These are phyloP conservation scores for Trichoplax adhaerens DNA, from an alignment of 37 sponge, comb jelly and placozoan species.

Conservation along the genomic window DNA sequence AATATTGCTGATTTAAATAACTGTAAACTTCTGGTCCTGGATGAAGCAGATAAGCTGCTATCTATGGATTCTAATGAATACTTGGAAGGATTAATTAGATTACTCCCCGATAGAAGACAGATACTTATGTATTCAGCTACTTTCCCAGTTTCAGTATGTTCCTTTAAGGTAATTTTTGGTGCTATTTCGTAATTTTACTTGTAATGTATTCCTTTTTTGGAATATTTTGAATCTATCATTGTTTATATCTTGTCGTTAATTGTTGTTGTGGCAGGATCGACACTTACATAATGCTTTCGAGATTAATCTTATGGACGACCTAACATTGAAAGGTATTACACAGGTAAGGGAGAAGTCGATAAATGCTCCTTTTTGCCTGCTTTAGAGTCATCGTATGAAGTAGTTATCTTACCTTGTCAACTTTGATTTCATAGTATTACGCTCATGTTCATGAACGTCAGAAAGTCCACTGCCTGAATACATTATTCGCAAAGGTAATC, in stretches of 20 bases:
- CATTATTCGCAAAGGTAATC: slow-evolving; percentile 69
- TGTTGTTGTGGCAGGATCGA: slow-evolving; percentile 26
- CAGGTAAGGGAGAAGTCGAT: slow-evolving; percentile 6
- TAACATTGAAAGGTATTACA: slow-evolving; percentile 87
- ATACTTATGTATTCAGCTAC: slow-evolving; percentile 85
- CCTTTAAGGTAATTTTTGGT: slow-evolving; percentile 49
- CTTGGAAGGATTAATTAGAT: slow-evolving; percentile 59
- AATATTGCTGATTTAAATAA: slow-evolving; percentile 62
- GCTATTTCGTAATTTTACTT: not conserved
- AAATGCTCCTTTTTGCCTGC: no score
- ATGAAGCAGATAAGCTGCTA: slow-evolving; percentile 92
- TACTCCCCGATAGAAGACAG: slow-evolving; percentile 61
- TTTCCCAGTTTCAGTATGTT: slow-evolving; percentile 68
- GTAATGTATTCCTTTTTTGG: not conserved
- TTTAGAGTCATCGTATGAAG: no score
- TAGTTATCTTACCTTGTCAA: no score
- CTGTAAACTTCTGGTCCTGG: slow-evolving; percentile 79
- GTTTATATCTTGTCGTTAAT: not conserved
- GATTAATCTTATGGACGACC: slow-evolving; percentile 93
- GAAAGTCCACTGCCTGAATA: slow-evolving; percentile 98
- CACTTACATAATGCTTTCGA: slow-evolving; percentile 60
- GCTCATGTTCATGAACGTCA: slow-evolving; percentile 92
- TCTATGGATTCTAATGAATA: slow-evolving; percentile 60
- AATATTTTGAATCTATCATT: not conserved
- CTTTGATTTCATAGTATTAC: slow-evolving; percentile 27